Evolutionary conservation across 2,888 invertebrate genomes (phyloP).

Genomic region (Corythucha ciliata): DNA sequence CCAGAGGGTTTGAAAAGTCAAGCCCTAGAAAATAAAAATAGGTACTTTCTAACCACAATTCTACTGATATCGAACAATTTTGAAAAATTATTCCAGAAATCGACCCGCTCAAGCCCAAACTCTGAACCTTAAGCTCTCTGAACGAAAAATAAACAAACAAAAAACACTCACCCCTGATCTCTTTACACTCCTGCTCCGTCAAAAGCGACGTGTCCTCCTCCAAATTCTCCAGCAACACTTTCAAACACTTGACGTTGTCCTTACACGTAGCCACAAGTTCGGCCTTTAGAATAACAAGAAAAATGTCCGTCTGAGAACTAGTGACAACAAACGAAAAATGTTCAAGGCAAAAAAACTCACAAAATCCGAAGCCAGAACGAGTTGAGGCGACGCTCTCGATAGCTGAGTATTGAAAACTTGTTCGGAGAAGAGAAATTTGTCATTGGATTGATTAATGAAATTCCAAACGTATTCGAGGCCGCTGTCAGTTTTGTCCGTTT

Average conservation of each 20-base stretch:
- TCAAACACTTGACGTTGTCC: conserved; percentile 74
- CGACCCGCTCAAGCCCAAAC: no score
- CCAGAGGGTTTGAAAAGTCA: no score
- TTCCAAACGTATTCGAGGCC: conserved; percentile 52
- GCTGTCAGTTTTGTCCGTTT: conserved; percentile 34
- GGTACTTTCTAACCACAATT: no score
- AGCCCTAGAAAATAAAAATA: no score
- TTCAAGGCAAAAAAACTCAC: conserved; percentile 30
- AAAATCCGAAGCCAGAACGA: conserved; percentile 36
- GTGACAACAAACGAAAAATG: neutral
- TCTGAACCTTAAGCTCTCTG: no score
- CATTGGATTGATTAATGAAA: conserved; percentile 53
- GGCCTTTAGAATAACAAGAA: conserved; percentile 49
- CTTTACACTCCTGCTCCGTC: conserved; percentile 49
- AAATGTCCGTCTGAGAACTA: conserved; percentile 35
- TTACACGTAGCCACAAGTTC: conserved; percentile 77
- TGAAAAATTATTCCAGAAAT: no score
- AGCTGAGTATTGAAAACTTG: conserved; percentile 47
- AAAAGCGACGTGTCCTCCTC: conserved; percentile 41
- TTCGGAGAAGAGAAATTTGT: conserved; percentile 54
- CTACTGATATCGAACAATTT: no score
- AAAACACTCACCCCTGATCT: conserved; percentile 48
- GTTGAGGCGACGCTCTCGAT: conserved; percentile 38
- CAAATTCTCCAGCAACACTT: conserved; percentile 51
- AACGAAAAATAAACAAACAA: no score